Conservation (phyloP, 35 echinoderm and acorn worm genomes). For the Nesometra sesokonis region DNA sequence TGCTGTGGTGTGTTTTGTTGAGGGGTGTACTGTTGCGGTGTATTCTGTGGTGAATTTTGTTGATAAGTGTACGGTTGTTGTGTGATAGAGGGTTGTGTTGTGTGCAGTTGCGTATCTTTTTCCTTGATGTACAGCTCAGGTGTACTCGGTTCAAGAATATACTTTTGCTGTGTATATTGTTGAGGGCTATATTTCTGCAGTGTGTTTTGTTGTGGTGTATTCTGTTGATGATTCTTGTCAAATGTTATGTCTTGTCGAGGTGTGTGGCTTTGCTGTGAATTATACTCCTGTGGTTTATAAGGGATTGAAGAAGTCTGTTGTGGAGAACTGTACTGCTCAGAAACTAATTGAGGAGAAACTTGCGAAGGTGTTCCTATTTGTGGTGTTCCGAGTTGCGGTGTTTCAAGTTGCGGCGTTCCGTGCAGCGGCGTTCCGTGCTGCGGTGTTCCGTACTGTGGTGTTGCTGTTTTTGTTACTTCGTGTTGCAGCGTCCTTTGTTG, state of each 20-base stretch:
- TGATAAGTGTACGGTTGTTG: too few relatives aligned
- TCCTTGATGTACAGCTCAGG: neutral
- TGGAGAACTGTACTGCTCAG: neutral
- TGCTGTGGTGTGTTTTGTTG: neutral
- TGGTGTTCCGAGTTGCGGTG: too few relatives aligned
- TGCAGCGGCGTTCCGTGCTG: too few relatives aligned
- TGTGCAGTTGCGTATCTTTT: neutral
- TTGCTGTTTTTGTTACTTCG: too few relatives aligned
- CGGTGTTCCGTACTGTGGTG: too few relatives aligned
- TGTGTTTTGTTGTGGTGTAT: neutral
- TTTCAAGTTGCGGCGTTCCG: too few relatives aligned
- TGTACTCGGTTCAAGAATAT: neutral
- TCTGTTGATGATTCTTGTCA: too few relatives aligned
- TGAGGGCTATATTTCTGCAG: neutral
- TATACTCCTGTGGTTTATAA: too few relatives aligned
- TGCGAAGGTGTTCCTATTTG: too few relatives aligned
- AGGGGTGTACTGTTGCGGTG: neutral
- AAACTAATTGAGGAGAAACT: neutral
- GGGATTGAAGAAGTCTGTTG: neutral
- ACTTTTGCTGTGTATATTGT: too few relatives aligned
- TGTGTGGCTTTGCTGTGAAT: too few relatives aligned
- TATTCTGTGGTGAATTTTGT: neutral
- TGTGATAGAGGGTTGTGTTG: neutral
- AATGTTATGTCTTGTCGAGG: too few relatives aligned
- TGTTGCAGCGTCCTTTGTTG: constrained; percentile 25